Conservation (phyloP, 1,140 invertebrate species). For the Danaus plexippus region DNA sequence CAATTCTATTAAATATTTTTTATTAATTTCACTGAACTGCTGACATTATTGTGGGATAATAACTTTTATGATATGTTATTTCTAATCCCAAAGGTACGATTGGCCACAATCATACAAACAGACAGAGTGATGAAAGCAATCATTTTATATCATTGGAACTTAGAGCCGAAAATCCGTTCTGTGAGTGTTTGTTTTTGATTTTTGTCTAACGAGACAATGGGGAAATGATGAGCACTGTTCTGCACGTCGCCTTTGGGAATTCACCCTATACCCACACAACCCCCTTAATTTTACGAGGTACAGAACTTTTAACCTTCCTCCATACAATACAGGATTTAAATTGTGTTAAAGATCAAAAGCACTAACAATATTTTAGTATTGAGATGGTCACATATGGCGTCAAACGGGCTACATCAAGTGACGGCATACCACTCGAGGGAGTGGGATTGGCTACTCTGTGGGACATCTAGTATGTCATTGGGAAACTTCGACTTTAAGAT, state of each 20-base stretch:
- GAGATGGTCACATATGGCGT: constrained; percentile 58
- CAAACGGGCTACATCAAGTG: constrained; percentile 60
- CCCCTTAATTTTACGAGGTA: constrained; percentile 27
- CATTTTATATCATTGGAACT: constrained; percentile 58
- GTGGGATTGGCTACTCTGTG: constrained; percentile 51
- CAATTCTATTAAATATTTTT: too few relatives aligned
- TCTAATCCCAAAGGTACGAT: constrained; percentile 51
- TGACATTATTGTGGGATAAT: constrained; percentile 21
- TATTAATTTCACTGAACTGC: too few relatives aligned
- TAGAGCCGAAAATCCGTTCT: constrained; percentile 60
- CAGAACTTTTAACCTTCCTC: constrained; percentile 36
- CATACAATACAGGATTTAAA: constrained; percentile 30
- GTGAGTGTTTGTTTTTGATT: constrained; percentile 70
- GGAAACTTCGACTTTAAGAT: constrained; percentile 36
- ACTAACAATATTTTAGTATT: constrained; percentile 36
- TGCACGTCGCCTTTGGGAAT: constrained; percentile 62
- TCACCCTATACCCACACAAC: constrained; percentile 53
- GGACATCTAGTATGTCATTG: constrained; percentile 45
- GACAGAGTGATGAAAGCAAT: constrained; percentile 48
- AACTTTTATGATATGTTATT: constrained; percentile 28
- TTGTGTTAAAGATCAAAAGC: constrained; percentile 20
- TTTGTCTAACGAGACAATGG: constrained; percentile 72
- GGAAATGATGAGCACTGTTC: constrained; percentile 66
- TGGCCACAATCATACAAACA: constrained; percentile 36
- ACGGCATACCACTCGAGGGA: constrained; percentile 61